These are phyloP conservation scores for Steromphala cineraria DNA, from an alignment of 2,888 invertebrate genomes.

Conservation along the genomic window DNA sequence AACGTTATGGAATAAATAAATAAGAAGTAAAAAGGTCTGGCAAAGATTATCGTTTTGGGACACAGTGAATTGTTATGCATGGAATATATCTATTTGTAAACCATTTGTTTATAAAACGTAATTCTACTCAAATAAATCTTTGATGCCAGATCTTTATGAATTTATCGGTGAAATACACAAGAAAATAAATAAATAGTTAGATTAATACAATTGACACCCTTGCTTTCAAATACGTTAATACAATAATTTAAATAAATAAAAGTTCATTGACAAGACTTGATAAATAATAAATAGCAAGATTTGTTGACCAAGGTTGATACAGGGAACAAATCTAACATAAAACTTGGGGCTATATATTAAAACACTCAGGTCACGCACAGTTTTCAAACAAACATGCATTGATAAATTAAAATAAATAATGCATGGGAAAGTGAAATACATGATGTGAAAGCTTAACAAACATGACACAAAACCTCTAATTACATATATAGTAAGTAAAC, in stretches of 20 bases:
- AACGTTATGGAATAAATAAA: neutral
- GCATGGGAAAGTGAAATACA: neutral
- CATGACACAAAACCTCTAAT: neutral
- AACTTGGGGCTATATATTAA: neutral
- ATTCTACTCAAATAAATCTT: neutral
- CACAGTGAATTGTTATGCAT: no score
- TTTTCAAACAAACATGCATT: slow-evolving; percentile 19
- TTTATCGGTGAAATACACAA: neutral
- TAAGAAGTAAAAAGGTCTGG: neutral
- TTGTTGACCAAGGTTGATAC: no score
- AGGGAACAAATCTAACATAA: neutral
- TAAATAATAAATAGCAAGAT: neutral
- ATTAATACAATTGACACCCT: neutral
- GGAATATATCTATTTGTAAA: no score
- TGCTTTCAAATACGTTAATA: neutral
- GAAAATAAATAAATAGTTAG: neutral
- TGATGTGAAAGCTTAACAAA: neutral
- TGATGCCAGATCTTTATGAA: neutral
- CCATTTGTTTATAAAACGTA: no score
- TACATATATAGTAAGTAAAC: neutral
- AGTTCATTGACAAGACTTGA: neutral
- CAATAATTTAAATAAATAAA: slow-evolving; percentile 20
- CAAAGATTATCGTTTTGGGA: neutral
- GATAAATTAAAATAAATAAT: slow-evolving; percentile 12
- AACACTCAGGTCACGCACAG: slow-evolving; percentile 1